Evolutionary conservation across 1,140 invertebrate genomes (phyloP).

Genomic region (Pseudobourletiella spinata): DNA sequence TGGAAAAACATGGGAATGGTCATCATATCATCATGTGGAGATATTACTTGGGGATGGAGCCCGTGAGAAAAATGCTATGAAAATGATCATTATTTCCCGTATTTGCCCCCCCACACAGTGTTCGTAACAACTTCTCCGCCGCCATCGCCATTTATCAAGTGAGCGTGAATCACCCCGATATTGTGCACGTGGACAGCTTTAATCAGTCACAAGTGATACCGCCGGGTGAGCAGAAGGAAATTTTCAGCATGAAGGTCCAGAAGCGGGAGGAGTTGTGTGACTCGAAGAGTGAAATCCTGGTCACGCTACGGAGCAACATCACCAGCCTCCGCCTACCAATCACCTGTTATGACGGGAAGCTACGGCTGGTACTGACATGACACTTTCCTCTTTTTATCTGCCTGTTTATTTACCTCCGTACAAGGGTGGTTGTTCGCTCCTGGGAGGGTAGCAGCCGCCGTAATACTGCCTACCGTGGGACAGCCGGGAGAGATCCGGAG

Average conservation of each 20-base stretch:
- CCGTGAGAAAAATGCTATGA: too few relatives aligned
- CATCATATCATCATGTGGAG: too few relatives aligned
- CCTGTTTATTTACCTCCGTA: too few relatives aligned
- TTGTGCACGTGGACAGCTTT: conserved; percentile 25
- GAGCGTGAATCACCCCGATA: conserved; percentile 31
- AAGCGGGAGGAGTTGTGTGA: conserved; percentile 29
- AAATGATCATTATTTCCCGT: not conserved
- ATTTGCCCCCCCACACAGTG: conserved; percentile 19
- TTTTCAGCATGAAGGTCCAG: conserved; percentile 25
- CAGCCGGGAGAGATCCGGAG: too few relatives aligned
- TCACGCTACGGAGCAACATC: conserved; percentile 33
- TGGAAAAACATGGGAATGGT: too few relatives aligned
- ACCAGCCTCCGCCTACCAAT: conserved; percentile 32
- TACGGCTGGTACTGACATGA: conserved; percentile 28
- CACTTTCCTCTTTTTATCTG: conserved; percentile 15
- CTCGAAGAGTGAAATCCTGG: conserved; percentile 9
- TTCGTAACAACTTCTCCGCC: conserved; percentile 30
- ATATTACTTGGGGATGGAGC: too few relatives aligned
- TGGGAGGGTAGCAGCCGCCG: too few relatives aligned
- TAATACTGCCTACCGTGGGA: too few relatives aligned
- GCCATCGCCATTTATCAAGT: conserved; percentile 33
- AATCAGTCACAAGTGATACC: conserved; percentile 31
- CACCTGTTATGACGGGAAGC: conserved; percentile 34
- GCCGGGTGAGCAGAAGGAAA: conserved; percentile 26
- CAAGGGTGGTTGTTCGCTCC: too few relatives aligned